Conservation (phyloP, 2,797 vertebrate genomes). For the Pyrocephalus nanus region DNA sequence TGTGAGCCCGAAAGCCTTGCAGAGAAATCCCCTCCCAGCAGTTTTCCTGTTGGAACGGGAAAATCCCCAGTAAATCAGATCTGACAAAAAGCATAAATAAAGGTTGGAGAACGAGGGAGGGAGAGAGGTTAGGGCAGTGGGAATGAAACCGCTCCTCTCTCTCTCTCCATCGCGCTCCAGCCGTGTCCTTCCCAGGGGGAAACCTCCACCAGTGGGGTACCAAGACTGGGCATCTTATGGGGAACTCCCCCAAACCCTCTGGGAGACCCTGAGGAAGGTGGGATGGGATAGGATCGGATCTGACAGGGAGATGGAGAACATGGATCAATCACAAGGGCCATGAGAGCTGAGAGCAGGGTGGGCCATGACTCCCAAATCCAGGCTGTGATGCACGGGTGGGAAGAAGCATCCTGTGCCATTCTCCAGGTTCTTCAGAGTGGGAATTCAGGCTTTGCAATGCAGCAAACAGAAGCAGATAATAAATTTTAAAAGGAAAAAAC, state of each 20-base stretch:
- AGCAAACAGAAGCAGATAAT: neutral
- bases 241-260: neutral
- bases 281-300: neutral
- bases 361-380: neutral
- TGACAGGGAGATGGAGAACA: neutral
- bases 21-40: neutral
- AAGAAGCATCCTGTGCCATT: neutral
- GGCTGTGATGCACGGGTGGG: slow-evolving; percentile 6
- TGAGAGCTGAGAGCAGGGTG: neutral
- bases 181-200: fast-evolving
- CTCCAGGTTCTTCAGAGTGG: neutral
- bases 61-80: slow-evolving; percentile 34
- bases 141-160: neutral
- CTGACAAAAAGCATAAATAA: slow-evolving; percentile 10
- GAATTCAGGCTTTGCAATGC: slow-evolving; percentile 27
- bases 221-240: neutral
- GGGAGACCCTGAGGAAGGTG: neutral
- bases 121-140: neutral
- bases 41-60: slow-evolving; percentile 9
- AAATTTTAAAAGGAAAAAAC: neutral
- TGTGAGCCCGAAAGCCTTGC: neutral
- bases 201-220: neutral
- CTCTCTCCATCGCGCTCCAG: fast-evolving
- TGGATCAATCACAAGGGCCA: too few species aligned
- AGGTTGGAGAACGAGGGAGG: neutral